Base-by-base conservation (phyloP, 2,113 vertebrate species). In the Zapus hudsonius region DNA sequence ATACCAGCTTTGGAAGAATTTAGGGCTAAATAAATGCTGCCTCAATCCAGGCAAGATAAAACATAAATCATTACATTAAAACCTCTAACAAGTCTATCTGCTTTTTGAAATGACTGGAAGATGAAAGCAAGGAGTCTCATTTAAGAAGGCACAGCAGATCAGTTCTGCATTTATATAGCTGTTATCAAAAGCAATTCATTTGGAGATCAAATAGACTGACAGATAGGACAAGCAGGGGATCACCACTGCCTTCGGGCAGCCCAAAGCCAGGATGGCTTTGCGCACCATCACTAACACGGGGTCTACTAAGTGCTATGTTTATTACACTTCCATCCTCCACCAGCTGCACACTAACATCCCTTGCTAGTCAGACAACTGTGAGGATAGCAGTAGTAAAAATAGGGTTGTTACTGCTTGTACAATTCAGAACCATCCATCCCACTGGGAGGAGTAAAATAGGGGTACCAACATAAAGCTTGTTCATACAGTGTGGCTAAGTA, bases 121-220 rank as follows among this genome's bases (percentile, higher is more conserved):
- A 98, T 98, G 98, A 98, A 99, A 98, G 98, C 96, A 97, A 98
- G 95, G 97, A 98, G 98, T 97, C 98, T 98, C 98, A 98, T 98
- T 98, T 98, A 98, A 98, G 98, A 98, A 98, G 98, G 98, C 98
- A 98, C 98, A 98, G 98, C 96, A 98, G 98, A 98, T 98, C 98
- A 96, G 97, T 98, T 98, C 98, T 98, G 98, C 98, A 98, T 98
- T 98, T 98, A 98, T 98, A 98, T 98, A 98, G 98, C 98, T 98
- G 98, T 98, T 99, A 98, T 99, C 98, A 98, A 98, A 98, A 98
- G 98, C 98, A 98, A 98, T 98, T 99, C 98, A 99, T 99, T 98
- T 98, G 98, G 98, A 98, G 98, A 98, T 99, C 98, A 98, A 99
- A 99, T 98, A 98, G 98, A 98, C 98, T 98, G 98, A 98, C 98